Evolutionary conservation across 2,797 vertebrate genomes (phyloP).

Genomic region (Passerculus sandwichensis): DNA sequence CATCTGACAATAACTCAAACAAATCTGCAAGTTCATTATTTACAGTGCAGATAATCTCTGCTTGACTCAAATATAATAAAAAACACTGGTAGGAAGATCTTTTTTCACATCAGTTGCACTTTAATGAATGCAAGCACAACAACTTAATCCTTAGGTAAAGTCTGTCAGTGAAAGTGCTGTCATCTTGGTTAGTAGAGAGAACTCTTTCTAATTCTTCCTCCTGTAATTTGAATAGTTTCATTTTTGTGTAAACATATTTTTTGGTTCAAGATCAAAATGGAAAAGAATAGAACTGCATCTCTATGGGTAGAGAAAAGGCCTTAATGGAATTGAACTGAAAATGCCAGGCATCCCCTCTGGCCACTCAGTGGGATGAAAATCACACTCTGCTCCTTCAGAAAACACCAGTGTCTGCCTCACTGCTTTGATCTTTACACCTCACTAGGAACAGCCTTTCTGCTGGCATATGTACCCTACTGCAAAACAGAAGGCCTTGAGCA

Average conservation of each 20-base stretch:
- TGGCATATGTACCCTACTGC: not conserved
- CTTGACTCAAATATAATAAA: not conserved
- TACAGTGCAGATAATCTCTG: conserved; percentile 5
- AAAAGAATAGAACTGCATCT: not conserved
- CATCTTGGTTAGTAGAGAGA: not conserved
- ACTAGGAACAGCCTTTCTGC: not conserved
- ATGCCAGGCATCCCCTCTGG: not conserved
- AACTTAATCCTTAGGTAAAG: not conserved
- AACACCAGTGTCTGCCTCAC: not conserved
- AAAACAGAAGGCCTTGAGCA: not conserved
- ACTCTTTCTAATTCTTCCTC: not conserved
- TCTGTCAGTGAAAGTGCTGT: not conserved
- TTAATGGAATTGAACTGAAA: not conserved
- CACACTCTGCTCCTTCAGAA: not conserved
- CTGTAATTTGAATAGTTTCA: not conserved
- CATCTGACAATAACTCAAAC: conserved; percentile 7
- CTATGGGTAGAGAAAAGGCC: not conserved
- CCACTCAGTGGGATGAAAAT: not conserved
- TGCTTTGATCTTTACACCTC: not conserved
- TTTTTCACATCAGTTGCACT: not conserved
- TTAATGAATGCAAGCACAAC: not conserved
- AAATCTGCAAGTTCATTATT: conserved; percentile 24
- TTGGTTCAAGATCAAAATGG: not conserved
- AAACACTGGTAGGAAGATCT: not conserved
- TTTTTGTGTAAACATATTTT: not conserved